phyloP scores from a whole-genome alignment of 2,797 vertebrate genomes.

The Hoplostethus mediterraneus region DNA sequence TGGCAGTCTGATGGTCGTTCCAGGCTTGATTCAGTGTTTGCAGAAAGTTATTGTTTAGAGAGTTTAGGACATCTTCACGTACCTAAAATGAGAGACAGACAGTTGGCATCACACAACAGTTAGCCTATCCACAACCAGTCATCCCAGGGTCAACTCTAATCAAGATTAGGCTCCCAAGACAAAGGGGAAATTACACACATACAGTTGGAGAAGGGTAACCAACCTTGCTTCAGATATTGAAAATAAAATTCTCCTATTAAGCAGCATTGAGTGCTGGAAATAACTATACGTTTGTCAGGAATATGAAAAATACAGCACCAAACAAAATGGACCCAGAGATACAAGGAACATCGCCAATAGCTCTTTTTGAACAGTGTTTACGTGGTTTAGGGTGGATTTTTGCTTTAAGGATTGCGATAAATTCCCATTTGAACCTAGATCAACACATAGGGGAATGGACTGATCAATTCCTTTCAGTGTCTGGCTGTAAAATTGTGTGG shows the following conservation, averaged over 20 bases:
- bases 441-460: too few relatives aligned
- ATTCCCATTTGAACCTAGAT: too few relatives aligned
- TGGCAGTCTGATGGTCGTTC: slow-evolving; percentile 97
- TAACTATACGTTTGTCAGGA: too few relatives aligned
- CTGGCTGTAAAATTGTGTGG: neutral
- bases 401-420: too few relatives aligned
- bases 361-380: too few relatives aligned
- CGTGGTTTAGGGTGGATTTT: too few relatives aligned
- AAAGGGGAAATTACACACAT: slow-evolving; percentile 3
- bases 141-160: neutral
- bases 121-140: neutral
- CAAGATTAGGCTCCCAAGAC: neutral
- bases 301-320: too few relatives aligned
- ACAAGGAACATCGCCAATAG: too few relatives aligned
- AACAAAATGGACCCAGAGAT: too few relatives aligned
- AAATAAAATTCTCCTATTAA: neutral
- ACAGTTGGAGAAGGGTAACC: neutral
- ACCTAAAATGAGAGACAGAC: slow-evolving; percentile 83
- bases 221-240: too few relatives aligned
- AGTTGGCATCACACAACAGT: neutral
- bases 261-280: too few relatives aligned
- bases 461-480: too few relatives aligned
- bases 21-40: slow-evolving; percentile 97
- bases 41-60: slow-evolving; percentile 96
- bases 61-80: slow-evolving; percentile 94